A percentile compares a stretch with the other conserved stretches of the same genome.
Evolutionary conservation across 2,888 invertebrate genomes (phyloP).

Genomic region (Hypselothyrea guttata): DNA sequence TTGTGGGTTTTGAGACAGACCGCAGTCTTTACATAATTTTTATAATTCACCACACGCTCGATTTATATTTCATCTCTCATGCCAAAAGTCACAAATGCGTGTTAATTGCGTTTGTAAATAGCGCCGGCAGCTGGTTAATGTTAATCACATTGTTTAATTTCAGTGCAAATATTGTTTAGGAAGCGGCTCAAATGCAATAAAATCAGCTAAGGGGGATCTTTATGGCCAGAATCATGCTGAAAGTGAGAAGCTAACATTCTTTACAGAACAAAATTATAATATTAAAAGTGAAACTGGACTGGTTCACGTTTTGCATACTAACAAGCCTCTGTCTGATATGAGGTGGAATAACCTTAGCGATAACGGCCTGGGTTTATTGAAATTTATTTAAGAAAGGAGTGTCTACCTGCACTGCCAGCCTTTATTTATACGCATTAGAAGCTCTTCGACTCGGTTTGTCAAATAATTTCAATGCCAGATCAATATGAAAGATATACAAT

Average conservation of each 20-base stretch:
- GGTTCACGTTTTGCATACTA: too few relatives aligned
- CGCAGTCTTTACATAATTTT: conserved; percentile 44
- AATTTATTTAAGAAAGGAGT: too few relatives aligned
- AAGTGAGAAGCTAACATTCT: conserved; percentile 14
- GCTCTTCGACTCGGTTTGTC: neutral
- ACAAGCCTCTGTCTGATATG: too few relatives aligned
- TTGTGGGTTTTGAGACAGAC: conserved; percentile 21
- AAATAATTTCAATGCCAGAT: conserved; percentile 23
- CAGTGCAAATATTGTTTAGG: neutral
- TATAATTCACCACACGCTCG: conserved; percentile 14
- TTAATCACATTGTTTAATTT: conserved; percentile 26
- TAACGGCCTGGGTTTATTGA: too few relatives aligned
- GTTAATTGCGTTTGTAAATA: conserved; percentile 51
- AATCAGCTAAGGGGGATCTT: neutral
- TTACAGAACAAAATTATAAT: too few relatives aligned
- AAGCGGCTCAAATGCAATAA: neutral
- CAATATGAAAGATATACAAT: conserved; percentile 29
- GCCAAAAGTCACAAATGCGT: conserved; percentile 52
- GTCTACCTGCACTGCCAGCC: too few relatives aligned
- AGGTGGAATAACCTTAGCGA: too few relatives aligned
- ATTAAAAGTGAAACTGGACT: too few relatives aligned
- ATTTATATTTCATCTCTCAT: conserved; percentile 16
- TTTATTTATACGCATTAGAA: too few relatives aligned
- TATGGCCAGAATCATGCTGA: neutral
- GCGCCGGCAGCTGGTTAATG: conserved; percentile 9